Evolutionary conservation across 2,113 vertebrate species (phyloP).

Genomic region (Chauna torquata): DNA sequence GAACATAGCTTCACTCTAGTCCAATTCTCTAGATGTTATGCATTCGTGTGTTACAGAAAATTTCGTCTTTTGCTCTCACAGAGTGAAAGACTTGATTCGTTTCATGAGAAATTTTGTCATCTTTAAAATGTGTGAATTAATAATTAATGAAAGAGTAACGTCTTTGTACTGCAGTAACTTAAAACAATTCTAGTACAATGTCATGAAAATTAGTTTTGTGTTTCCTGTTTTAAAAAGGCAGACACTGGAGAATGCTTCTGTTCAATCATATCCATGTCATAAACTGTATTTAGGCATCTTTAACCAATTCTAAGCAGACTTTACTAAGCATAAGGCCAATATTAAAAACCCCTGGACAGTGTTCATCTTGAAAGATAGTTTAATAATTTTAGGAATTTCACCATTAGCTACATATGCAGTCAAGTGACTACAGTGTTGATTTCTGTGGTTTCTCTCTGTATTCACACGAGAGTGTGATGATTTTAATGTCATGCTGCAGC

Average conservation of each 20-base stretch:
- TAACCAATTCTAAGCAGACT: background rate
- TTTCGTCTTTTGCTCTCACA: background rate
- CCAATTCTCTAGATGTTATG: conserved; percentile 4
- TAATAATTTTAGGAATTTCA: background rate
- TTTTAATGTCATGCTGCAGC: conserved; percentile 40
- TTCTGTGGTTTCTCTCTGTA: background rate
- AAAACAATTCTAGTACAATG: background rate
- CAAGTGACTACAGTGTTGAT: background rate
- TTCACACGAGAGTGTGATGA: background rate
- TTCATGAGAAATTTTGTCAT: background rate
- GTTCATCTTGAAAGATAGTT: background rate
- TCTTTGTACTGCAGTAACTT: conserved; percentile 15
- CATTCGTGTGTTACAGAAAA: background rate
- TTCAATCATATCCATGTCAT: background rate
- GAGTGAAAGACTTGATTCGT: background rate
- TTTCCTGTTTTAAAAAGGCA: background rate
- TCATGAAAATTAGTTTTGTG: conserved; percentile 26
- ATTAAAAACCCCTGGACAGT: background rate
- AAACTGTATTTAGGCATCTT: background rate
- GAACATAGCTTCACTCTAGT: background rate
- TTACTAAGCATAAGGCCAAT: background rate
- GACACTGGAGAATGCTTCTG: background rate
- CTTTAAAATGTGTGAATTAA: conserved; percentile 5
- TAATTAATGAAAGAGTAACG: conserved; percentile 4
- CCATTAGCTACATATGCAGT: background rate